These are phyloP conservation scores for Trogon surrucura DNA, from an alignment of 2,113 vertebrate species.

Conservation along the genomic window DNA sequence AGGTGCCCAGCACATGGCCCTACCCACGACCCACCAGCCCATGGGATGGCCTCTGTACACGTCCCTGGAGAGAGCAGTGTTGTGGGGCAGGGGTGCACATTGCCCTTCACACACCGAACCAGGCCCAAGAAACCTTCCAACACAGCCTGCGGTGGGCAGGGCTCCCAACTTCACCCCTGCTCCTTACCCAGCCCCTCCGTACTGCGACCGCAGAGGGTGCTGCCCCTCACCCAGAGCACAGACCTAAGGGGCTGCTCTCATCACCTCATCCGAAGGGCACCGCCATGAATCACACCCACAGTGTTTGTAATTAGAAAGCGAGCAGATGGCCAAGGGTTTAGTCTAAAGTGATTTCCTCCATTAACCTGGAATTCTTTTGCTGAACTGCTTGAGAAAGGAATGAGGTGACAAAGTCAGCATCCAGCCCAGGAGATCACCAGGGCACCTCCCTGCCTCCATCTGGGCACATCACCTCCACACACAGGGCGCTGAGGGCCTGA, in stretches of 20 bases:
- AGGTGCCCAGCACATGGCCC: background rate
- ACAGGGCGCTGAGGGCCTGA: fast-evolving
- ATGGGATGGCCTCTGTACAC: too few relatives aligned
- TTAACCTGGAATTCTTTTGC: background rate
- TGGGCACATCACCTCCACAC: background rate
- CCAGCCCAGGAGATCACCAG: background rate
- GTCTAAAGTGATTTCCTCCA: background rate
- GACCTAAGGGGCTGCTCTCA: background rate
- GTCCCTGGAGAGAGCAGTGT: background rate
- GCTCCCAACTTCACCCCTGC: background rate
- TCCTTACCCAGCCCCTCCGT: background rate
- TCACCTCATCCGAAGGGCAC: background rate
- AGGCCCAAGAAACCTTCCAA: background rate
- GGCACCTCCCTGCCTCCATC: background rate
- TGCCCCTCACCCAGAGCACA: background rate
- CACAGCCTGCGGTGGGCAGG: background rate
- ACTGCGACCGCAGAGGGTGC: background rate
- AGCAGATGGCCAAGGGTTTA: background rate
- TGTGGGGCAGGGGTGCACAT: background rate
- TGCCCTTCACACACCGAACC: background rate
- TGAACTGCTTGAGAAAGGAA: background rate
- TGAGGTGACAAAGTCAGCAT: fast-evolving
- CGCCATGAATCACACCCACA: background rate
- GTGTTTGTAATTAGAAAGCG: background rate
- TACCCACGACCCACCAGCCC: too few relatives aligned